Evolutionary conservation across 2,888 invertebrate genomes (phyloP).

Genomic region (Bugula neritina): DNA sequence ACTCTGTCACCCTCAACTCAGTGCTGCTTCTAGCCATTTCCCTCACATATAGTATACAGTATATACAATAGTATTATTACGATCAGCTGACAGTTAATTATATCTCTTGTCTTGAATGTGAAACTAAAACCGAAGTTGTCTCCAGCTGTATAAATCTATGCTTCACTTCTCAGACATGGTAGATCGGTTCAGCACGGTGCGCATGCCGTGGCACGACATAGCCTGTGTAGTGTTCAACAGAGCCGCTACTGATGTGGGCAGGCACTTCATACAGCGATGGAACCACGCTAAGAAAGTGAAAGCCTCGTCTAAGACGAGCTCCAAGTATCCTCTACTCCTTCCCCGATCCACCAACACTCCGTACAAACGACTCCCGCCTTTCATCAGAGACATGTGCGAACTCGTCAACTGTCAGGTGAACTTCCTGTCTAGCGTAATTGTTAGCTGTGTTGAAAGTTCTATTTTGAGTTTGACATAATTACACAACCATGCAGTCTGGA

Average conservation of each 20-base stretch:
- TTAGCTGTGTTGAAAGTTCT: no score
- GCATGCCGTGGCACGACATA: slow-evolving; percentile 97
- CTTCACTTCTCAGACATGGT: slow-evolving; percentile 60
- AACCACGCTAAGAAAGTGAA: slow-evolving; percentile 67
- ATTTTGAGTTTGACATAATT: no score
- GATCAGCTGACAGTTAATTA: no score
- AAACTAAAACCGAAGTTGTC: no score
- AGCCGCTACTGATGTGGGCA: slow-evolving; percentile 77
- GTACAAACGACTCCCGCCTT: slow-evolving; percentile 34
- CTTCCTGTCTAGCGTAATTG: no score
- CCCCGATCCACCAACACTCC: slow-evolving; percentile 73
- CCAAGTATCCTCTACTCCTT: slow-evolving; percentile 73
- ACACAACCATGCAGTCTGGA: no score
- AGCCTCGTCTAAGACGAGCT: slow-evolving; percentile 60
- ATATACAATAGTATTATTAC: no score
- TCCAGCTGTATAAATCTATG: no score
- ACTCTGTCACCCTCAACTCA: no score
- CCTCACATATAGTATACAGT: no score
- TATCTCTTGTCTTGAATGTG: no score
- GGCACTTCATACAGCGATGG: slow-evolving; percentile 94
- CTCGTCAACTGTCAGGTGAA: slow-evolving; percentile 44
- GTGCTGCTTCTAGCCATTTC: no score
- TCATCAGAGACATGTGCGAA: slow-evolving; percentile 40
- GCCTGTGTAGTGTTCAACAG: slow-evolving; percentile 75
- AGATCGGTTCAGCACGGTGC: slow-evolving; percentile 75